phyloP scores from a whole-genome alignment of 1,140 invertebrate genomes.

The Drosophila kepulauana region DNA sequence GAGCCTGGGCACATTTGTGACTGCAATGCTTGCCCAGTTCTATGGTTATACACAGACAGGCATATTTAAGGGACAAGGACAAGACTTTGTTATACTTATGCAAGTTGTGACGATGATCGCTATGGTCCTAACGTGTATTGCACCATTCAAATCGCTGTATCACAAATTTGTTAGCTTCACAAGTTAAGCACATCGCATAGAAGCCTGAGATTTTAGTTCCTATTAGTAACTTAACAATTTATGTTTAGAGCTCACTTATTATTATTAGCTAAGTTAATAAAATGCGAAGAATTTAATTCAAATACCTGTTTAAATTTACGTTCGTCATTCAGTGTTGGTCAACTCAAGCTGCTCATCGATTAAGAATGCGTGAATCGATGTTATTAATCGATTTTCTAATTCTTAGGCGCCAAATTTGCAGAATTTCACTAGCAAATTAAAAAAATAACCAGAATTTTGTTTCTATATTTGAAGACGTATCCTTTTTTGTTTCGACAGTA shows the following conservation, averaged over 20 bases:
- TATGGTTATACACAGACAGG: constrained; percentile 65
- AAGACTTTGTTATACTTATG: constrained; percentile 66
- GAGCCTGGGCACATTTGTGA: constrained; percentile 64
- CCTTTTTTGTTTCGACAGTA: too few relatives aligned
- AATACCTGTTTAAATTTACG: background rate
- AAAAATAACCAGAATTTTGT: too few relatives aligned
- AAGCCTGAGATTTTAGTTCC: constrained; percentile 7
- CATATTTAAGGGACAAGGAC: constrained; percentile 57
- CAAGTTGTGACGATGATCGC: constrained; percentile 59
- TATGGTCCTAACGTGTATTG: constrained; percentile 71
- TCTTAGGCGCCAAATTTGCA: too few relatives aligned
- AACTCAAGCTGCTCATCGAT: constrained; percentile 14
- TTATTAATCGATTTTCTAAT: background rate
- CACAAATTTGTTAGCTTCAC: constrained; percentile 48
- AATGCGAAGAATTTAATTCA: constrained; percentile 1
- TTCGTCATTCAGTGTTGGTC: constrained; percentile 43
- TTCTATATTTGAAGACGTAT: too few relatives aligned
- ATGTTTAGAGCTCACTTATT: background rate
- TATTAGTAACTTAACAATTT: background rate
- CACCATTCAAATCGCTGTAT: constrained; percentile 66
- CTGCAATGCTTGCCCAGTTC: constrained; percentile 71
- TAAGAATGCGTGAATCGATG: background rate
- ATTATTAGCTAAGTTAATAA: constrained; percentile 1
- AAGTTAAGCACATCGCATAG: constrained; percentile 25
- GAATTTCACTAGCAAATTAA: too few relatives aligned